A percentile compares a stretch with the other conserved stretches of the same genome.
These are phyloP conservation scores for Cancer borealis DNA, from an alignment of 2,888 invertebrate species.

Conservation along the genomic window DNA sequence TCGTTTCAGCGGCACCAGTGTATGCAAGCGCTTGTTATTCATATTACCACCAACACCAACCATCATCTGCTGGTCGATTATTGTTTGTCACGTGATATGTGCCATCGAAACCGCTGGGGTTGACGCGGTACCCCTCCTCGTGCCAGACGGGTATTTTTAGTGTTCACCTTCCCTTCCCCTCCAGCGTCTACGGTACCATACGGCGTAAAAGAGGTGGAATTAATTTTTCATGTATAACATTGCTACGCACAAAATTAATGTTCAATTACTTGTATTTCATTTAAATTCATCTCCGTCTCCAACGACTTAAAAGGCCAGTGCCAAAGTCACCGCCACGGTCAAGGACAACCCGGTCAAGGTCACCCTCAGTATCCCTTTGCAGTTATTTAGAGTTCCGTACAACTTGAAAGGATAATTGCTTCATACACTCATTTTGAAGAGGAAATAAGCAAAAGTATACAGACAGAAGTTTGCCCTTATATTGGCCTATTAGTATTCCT, in stretches of 20 bases:
- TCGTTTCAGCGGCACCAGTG: too few species aligned
- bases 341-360: slow-evolving; percentile 26
- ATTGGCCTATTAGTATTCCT: neutral
- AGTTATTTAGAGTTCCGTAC: neutral
- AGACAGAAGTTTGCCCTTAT: neutral
- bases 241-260: neutral
- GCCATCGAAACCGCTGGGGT: neutral
- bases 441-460: neutral
- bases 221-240: neutral
- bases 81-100: neutral
- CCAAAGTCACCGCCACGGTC: neutral
- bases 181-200: neutral
- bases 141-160: slow-evolving; percentile 20
- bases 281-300: neutral
- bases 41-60: too few species aligned
- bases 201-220: neutral
- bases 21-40: too few species aligned
- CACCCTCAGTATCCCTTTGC: neutral
- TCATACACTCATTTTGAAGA: neutral
- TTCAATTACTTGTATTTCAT: neutral
- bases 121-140: neutral
- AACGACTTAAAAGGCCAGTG: neutral
- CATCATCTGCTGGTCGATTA: too few species aligned
- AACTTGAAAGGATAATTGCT: neutral
- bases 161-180: neutral